Evolutionary conservation across 2,888 invertebrate species (phyloP).

Genomic region (Penaeus monodon): DNA sequence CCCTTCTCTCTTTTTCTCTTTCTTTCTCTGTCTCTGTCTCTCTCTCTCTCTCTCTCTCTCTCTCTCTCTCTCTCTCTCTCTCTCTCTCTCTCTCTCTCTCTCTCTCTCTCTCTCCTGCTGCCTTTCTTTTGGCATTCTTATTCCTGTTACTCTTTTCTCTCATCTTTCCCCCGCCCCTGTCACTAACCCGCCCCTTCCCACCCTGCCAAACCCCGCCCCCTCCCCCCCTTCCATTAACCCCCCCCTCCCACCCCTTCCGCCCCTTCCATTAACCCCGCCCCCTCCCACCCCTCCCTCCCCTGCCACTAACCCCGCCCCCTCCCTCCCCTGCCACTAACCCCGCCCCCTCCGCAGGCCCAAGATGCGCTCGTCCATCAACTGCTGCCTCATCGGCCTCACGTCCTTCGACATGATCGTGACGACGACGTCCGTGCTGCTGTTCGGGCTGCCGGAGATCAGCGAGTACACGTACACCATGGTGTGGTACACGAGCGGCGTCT

Average conservation of each 20-base stretch:
- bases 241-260: too few species aligned
- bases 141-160: too few species aligned
- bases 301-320: constrained; percentile 72
- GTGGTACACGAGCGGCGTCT: constrained; percentile 72
- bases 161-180: constrained; percentile 82
- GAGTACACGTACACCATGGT: constrained; percentile 84
- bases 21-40: too few species aligned
- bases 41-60: too few species aligned
- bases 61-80: too few species aligned
- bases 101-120: too few species aligned
- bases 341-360: constrained; percentile 79
- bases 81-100: too few species aligned
- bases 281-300: constrained; percentile 70
- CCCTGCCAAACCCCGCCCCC: too few species aligned
- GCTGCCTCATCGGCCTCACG: constrained; percentile 89
- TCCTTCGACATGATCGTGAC: constrained; percentile 93
- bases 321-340: constrained; percentile 74
- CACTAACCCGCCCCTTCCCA: constrained; percentile 81
- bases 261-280: too few species aligned
- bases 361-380: constrained; percentile 96
- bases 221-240: too few species aligned
- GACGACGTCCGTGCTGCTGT: constrained; percentile 85
- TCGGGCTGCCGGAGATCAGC: constrained; percentile 88
- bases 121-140: too few species aligned
- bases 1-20: too few species aligned